Evolutionary conservation across 2,113 vertebrate species (phyloP), one percentile per base, ranked within the genome.

Genomic region (Maccullochella peelii): DNA sequence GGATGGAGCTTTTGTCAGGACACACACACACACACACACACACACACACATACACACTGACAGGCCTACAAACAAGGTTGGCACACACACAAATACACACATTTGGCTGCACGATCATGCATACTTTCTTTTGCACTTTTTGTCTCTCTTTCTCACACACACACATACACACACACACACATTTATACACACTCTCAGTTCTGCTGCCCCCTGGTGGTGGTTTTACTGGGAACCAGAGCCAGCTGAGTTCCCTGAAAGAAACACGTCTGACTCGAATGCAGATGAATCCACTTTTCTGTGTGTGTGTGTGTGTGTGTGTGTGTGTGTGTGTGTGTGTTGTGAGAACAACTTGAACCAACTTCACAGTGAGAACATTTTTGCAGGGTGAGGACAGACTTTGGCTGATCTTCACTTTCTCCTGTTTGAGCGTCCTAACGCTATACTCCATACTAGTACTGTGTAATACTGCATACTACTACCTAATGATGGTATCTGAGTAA

Each of bases 1-100:
- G 90, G 91, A 86, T 93, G 93, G 85, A 90, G 88, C 86, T 68
- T 92, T 95, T 94, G 92, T 91, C 78, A 76, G 75, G 62, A 88
- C 70, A 47, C 74, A 77, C 73, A 82, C 77, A 63, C 33, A 72
- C 70, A 57, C 72, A 80, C 66, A 65, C 75, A 80, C 76, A 73
- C 58, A 42, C 36, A n/a, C 61, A 63, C 23, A 68, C 68, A 23
- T 20, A 65, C 62, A 42, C 61, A 59, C 58, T 59, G 49, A 81
- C 54, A 78, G 61, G 69, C 30, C 30, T 27, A 36, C 71, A 83
- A 91, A 86, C 90, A 86, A 87, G 80, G 49, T 81, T 92, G 90
- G 86, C 91, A 79, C 71, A n/a, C 54, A 70, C 58, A 80, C 86
- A 88, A 67, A 82, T 77, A 70, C 90, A 88, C 92, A 93, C 90